Conservation (phyloP, 2,797 vertebrate species). For the Gymnocypris eckloni region DNA sequence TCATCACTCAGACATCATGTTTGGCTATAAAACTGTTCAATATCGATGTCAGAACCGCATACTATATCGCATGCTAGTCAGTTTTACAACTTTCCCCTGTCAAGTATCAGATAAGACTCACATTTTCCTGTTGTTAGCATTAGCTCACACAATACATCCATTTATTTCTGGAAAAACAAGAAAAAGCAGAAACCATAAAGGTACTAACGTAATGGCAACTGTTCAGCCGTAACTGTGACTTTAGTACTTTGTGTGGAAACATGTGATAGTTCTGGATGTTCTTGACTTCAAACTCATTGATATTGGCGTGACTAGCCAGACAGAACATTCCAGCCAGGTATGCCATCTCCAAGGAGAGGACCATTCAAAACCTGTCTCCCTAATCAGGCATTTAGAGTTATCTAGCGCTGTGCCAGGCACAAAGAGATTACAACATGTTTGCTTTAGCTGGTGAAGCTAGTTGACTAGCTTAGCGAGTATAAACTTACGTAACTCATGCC, state of each 20-base stretch:
- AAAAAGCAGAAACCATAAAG: slow-evolving; percentile 1
- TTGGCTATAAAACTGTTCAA: neutral
- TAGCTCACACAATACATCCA: neutral
- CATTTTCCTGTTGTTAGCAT: slow-evolving; percentile 49
- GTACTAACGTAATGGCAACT: slow-evolving; percentile 11
- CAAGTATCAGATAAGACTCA: slow-evolving; percentile 44
- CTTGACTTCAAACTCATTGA: neutral
- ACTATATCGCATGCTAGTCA: slow-evolving; percentile 39
- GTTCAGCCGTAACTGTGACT: neutral
- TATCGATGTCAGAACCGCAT: slow-evolving; percentile 27
- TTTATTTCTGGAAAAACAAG: slow-evolving; percentile 30
- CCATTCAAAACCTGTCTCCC: neutral
- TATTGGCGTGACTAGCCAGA: neutral
- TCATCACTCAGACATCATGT: neutral
- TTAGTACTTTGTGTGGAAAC: neutral
- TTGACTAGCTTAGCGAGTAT: neutral
- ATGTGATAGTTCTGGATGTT: neutral
- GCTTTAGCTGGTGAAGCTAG: slow-evolving; percentile 21
- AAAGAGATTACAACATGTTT: neutral
- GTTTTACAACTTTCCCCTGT: slow-evolving; percentile 37
- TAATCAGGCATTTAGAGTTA: slow-evolving; percentile 1
- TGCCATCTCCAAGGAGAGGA: neutral
- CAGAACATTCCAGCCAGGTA: slow-evolving; percentile 28
- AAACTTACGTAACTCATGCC: neutral
- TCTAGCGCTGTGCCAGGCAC: slow-evolving; percentile 4